Percentiles rank a stretch among this genome's conserved stretches.
These are phyloP conservation scores for Tachyglossus aculeatus DNA, from an alignment of 2,797 vertebrate species.

Conservation along the genomic window DNA sequence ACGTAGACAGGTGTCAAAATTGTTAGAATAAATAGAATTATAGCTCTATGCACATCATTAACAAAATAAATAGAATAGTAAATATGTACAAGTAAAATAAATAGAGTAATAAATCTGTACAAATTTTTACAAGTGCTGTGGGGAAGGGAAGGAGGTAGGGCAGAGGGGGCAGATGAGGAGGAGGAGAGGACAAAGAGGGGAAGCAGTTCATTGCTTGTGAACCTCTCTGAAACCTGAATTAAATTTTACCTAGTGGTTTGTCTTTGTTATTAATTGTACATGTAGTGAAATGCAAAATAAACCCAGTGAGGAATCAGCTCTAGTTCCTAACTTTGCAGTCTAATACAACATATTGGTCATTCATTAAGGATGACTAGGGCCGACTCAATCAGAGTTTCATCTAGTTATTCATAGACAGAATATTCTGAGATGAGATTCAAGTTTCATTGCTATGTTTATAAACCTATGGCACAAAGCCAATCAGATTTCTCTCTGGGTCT, in stretches of 20 bases:
- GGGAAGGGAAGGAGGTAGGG: no score
- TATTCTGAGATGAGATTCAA: conserved; percentile 47
- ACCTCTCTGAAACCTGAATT: conserved; percentile 13
- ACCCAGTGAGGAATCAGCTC: conserved; percentile 6
- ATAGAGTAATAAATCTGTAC: no score
- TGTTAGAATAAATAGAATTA: no score
- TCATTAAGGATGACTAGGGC: conserved; percentile 42
- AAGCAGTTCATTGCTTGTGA: neutral
- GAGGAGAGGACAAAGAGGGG: no score
- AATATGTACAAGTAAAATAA: no score
- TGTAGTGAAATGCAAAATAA: neutral
- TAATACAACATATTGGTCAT: conserved; percentile 41
- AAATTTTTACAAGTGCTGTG: no score
- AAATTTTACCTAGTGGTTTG: neutral
- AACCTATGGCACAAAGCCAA: conserved; percentile 29
- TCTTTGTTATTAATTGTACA: neutral
- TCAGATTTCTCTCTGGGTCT: conserved; percentile 25
- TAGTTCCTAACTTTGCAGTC: conserved; percentile 21
- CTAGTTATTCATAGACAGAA: conserved; percentile 35
- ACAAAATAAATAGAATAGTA: no score
- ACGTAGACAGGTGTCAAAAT: no score
- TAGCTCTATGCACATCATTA: no score
- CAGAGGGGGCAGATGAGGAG: no score
- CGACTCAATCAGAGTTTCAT: conserved; percentile 42
- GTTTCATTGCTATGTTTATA: conserved; percentile 45